These are phyloP conservation scores for Anoplolepis gracilipes DNA, from an alignment of 1,140 invertebrate genomes.

Conservation along the genomic window DNA sequence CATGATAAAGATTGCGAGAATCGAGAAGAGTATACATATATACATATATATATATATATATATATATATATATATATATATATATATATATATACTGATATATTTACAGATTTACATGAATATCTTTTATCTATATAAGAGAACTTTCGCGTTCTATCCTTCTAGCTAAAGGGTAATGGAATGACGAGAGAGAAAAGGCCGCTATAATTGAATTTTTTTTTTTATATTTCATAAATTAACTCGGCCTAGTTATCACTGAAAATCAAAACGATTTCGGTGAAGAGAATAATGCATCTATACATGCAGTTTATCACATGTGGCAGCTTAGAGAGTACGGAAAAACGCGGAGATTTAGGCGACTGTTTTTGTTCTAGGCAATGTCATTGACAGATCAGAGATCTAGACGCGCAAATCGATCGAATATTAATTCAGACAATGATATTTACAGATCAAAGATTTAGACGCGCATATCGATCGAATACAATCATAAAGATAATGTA, in stretches of 20 bases:
- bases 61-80: slow-evolving; percentile 58
- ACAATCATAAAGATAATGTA: slow-evolving; percentile 5
- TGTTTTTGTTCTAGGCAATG: not conserved
- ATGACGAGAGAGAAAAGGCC: slow-evolving; percentile 32
- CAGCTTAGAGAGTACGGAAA: slow-evolving; percentile 69
- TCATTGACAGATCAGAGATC: slow-evolving; percentile 6
- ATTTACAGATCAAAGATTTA: too few relatives aligned
- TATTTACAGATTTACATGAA: slow-evolving; percentile 76
- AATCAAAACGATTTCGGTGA: slow-evolving; percentile 59
- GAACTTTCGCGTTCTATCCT: slow-evolving; percentile 50
- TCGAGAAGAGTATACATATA: slow-evolving; percentile 59
- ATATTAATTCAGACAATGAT: too few relatives aligned
- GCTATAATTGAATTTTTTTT: slow-evolving; percentile 63
- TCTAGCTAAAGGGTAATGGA: not conserved
- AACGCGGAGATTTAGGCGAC: slow-evolving; percentile 55
- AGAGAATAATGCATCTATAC: slow-evolving; percentile 48
- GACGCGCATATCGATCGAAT: too few relatives aligned
- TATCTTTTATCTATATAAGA: slow-evolving; percentile 75
- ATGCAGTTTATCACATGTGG: slow-evolving; percentile 73
- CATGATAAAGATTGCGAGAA: slow-evolving; percentile 73
- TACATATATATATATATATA: slow-evolving; percentile 45
- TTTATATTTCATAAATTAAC: slow-evolving; percentile 43
- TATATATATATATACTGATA: too few relatives aligned
- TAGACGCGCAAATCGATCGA: too few relatives aligned
- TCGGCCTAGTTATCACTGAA: slow-evolving; percentile 59